Evolutionary conservation across 1,140 invertebrate species (phyloP).

Genomic region (Augochlora pura): DNA sequence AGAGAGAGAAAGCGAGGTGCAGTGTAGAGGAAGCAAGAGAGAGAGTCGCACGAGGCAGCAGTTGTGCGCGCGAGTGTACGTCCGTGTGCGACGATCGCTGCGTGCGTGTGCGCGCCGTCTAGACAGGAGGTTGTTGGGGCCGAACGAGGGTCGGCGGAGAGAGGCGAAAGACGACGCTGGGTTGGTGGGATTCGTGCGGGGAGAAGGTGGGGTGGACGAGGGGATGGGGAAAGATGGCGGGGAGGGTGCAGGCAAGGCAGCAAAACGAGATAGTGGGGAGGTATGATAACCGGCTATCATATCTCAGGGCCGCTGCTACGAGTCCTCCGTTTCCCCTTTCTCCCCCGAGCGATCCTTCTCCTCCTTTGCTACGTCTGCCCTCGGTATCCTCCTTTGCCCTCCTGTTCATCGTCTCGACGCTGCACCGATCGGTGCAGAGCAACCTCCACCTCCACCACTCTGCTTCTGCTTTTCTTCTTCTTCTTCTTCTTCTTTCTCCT

Average conservation of each 20-base stretch:
- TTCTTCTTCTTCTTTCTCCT: slow-evolving; percentile 4
- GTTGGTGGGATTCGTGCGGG: slow-evolving; percentile 53
- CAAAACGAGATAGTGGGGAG: slow-evolving; percentile 54
- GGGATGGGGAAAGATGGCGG: slow-evolving; percentile 40
- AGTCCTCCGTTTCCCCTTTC: slow-evolving; percentile 55
- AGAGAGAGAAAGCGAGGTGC: background rate
- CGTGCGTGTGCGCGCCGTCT: slow-evolving; percentile 70
- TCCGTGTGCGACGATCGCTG: slow-evolving; percentile 40
- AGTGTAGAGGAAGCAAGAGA: background rate
- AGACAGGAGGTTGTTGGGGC: slow-evolving; percentile 74
- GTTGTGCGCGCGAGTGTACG: slow-evolving; percentile 32
- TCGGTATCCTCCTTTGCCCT: slow-evolving; percentile 28
- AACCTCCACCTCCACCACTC: slow-evolving; percentile 30
- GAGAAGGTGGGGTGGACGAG: slow-evolving; percentile 44
- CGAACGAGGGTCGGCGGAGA: slow-evolving; percentile 57
- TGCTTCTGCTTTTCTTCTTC: slow-evolving; percentile 38
- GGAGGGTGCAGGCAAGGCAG: slow-evolving; percentile 44
- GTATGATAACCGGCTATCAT: slow-evolving; percentile 74
- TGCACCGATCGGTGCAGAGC: slow-evolving; percentile 30
- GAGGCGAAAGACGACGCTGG: slow-evolving; percentile 56
- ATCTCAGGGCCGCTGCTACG: slow-evolving; percentile 69
- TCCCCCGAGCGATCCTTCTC: slow-evolving; percentile 46
- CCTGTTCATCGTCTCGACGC: slow-evolving; percentile 17
- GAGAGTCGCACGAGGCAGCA: slow-evolving; percentile 34
- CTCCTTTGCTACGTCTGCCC: slow-evolving; percentile 27